A percentile compares a stretch with the other conserved stretches of the same genome.
Conservation (phyloP, 2,113 vertebrate species). For the Nothobranchius furzeri region DNA sequence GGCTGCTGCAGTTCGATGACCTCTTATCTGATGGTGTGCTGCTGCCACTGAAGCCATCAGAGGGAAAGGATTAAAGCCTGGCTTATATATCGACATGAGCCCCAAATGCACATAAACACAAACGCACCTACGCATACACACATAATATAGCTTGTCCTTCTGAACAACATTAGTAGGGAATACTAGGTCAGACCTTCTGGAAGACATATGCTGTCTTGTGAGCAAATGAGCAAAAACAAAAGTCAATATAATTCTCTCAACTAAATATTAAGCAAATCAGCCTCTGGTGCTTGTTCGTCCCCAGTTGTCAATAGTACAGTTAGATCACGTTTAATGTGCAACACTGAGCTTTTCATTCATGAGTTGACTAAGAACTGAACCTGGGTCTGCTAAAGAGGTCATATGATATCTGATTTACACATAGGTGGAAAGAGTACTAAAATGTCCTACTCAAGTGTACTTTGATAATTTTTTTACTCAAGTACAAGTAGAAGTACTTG, state of each 20-base stretch:
- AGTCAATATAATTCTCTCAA: slow-evolving; percentile 74
- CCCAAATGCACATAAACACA: slow-evolving; percentile 67
- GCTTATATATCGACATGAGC: slow-evolving; percentile 78
- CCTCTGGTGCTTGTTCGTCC: slow-evolving; percentile 47
- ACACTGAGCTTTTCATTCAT: slow-evolving; percentile 61
- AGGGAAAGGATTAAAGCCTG: slow-evolving; percentile 79
- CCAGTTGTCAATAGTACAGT: slow-evolving; percentile 69
- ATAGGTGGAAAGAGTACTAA: not conserved
- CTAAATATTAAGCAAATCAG: slow-evolving; percentile 78
- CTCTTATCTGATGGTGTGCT: slow-evolving; percentile 79
- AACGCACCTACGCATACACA: slow-evolving; percentile 23
- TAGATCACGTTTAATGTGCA: slow-evolving; percentile 65
- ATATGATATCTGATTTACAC: slow-evolving; percentile 23
- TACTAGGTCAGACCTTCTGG: slow-evolving; percentile 70
- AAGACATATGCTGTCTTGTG: slow-evolving; percentile 75
- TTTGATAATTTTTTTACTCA: no score
- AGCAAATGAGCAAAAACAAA: slow-evolving; percentile 67
- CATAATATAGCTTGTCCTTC: slow-evolving; percentile 53
- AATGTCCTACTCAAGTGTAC: no score
- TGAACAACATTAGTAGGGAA: slow-evolving; percentile 67
- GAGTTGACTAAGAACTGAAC: slow-evolving; percentile 22
- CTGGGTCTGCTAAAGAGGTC: slow-evolving; percentile 39
- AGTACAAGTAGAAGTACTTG: no score
- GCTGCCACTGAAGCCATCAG: slow-evolving; percentile 81
- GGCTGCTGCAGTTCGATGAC: slow-evolving; percentile 80